Evolutionary conservation across 2,888 invertebrate species (phyloP).

Genomic region (Platycnemis pennipes): DNA sequence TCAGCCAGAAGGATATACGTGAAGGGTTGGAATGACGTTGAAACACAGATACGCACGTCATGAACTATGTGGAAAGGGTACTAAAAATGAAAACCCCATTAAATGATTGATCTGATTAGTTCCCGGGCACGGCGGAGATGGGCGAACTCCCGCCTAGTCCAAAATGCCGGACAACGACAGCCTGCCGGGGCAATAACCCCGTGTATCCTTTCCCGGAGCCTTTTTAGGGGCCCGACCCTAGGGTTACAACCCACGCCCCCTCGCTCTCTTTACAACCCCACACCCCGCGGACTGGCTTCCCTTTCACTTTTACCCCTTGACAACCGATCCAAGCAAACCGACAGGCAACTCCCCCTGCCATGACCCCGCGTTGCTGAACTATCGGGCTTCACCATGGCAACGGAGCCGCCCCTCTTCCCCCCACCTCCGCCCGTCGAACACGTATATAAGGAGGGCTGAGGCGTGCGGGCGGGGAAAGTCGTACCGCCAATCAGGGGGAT

Average conservation of each 20-base stretch:
- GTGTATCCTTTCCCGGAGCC: background rate
- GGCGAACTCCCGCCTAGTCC: background rate
- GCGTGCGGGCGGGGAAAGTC: no score
- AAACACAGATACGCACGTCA: no score
- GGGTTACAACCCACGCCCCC: background rate
- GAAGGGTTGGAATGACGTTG: no score
- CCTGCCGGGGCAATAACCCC: background rate
- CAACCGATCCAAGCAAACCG: slow-evolving; percentile 24
- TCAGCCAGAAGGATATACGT: no score
- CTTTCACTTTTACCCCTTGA: slow-evolving; percentile 49
- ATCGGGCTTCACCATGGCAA: slow-evolving; percentile 19
- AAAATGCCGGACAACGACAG: background rate
- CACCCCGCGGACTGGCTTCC: background rate
- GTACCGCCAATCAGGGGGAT: no score
- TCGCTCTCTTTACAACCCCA: no score
- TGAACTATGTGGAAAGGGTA: no score
- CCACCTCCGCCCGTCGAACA: background rate
- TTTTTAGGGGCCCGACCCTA: background rate
- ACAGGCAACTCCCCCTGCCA: background rate
- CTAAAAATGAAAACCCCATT: no score
- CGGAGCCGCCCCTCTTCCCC: background rate
- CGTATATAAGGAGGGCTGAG: no score
- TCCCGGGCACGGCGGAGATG: background rate
- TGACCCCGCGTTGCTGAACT: background rate
- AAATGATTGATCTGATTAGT: no score